Conservation (phyloP, 2,888 invertebrate genomes). For the Sabatieria punctata region DNA sequence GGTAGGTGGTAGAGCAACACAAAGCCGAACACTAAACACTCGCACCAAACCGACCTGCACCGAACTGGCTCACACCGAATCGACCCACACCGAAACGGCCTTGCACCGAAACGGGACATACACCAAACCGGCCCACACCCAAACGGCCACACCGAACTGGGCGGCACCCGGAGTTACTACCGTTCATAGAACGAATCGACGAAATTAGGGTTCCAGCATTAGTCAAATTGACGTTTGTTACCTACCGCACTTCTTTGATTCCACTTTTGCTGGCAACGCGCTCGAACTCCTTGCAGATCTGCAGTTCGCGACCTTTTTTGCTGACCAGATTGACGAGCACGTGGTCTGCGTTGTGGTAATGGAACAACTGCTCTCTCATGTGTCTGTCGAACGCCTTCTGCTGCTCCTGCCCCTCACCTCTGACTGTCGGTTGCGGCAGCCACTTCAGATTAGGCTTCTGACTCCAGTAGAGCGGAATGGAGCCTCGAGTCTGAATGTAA, state of each 20-base stretch:
- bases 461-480: constrained; percentile 82
- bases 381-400: constrained; percentile 21
- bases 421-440: constrained; percentile 33
- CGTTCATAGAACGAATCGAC: too few relatives aligned
- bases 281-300: constrained; percentile 24
- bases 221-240: too few relatives aligned
- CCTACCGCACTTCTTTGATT: constrained; percentile 20
- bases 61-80: too few relatives aligned
- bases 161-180: too few relatives aligned
- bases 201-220: too few relatives aligned
- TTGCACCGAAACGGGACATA: too few relatives aligned
- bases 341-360: constrained; percentile 73
- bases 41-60: too few relatives aligned
- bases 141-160: too few relatives aligned
- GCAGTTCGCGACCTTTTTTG: constrained; percentile 28
- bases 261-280: constrained; percentile 18
- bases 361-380: constrained; percentile 33
- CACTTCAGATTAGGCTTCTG: constrained; percentile 72
- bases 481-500: constrained; percentile 77
- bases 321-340: constrained; percentile 71
- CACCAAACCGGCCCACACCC: too few relatives aligned
- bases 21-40: too few relatives aligned
- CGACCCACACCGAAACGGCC: too few relatives aligned
- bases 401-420: constrained; percentile 22
- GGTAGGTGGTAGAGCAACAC: too few relatives aligned